Conservation (phyloP, 1,140 invertebrate genomes). For the Pachypeltis micranthus region DNA sequence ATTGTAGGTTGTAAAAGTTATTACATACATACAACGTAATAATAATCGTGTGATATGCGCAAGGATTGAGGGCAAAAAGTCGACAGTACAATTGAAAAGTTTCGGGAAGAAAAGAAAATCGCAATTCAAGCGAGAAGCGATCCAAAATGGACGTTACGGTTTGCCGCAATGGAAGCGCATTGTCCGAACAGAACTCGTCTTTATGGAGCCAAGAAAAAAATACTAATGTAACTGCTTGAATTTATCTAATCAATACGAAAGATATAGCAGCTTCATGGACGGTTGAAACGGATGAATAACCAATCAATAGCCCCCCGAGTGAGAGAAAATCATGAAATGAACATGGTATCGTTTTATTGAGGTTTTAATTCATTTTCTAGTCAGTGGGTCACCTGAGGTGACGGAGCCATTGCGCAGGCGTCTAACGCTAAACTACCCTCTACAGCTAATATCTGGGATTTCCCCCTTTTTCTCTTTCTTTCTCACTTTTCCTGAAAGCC, state of each 20-base stretch:
- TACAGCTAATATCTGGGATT: constrained; percentile 4
- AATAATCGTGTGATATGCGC: no score
- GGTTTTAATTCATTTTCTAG: constrained; percentile 5
- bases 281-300: background rate
- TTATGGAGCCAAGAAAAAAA: background rate
- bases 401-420: background rate
- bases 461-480: no score
- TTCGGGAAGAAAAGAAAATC: no score
- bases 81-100: no score
- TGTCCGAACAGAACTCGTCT: background rate
- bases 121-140: no score
- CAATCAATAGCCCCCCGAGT: background rate
- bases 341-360: background rate
- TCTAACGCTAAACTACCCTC: constrained; percentile 4
- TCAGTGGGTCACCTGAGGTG: constrained; percentile 9
- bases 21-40: no score
- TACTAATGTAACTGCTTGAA: background rate
- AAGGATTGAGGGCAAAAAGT: no score
- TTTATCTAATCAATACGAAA: background rate
- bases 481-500: no score
- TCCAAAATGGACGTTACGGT: background rate
- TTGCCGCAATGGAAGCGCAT: constrained; percentile 7
- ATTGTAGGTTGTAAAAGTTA: no score
- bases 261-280: no score
- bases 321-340: background rate